phyloP scores from a whole-genome alignment of 2,888 invertebrate genomes.

The Biston stratarius region DNA sequence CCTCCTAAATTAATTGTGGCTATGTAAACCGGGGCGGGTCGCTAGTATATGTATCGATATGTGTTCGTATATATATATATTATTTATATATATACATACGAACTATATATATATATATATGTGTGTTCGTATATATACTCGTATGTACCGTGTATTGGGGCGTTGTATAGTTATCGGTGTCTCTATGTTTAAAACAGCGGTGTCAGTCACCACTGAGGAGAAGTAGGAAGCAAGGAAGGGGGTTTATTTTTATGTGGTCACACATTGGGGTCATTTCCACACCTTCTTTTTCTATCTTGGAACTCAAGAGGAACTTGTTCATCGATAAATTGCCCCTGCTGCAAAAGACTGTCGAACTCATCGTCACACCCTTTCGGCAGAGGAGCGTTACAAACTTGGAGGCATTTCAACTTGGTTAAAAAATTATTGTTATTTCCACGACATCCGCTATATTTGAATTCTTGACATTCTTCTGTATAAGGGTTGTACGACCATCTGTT shows the following conservation, averaged over 20 bases:
- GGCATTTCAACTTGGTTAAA: not conserved
- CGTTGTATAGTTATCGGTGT: too few species aligned
- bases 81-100: too few species aligned
- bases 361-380: not conserved
- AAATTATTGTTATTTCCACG: conserved; percentile 5
- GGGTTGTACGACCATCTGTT: conserved; percentile 12
- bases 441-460: conserved; percentile 7
- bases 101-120: too few species aligned
- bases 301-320: not conserved
- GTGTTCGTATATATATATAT: too few species aligned
- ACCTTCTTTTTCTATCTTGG: not conserved
- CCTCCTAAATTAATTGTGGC: too few species aligned
- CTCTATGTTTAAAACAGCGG: too few species aligned
- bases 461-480: conserved; percentile 3
- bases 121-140: too few species aligned
- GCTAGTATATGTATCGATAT: too few species aligned
- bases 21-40: too few species aligned
- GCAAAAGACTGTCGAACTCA: not conserved
- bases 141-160: too few species aligned
- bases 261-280: not conserved
- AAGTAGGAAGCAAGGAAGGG: too few species aligned
- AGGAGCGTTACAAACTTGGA: not conserved
- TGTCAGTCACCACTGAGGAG: too few species aligned
- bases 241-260: not conserved
- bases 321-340: not conserved